Evolutionary conservation across 1,140 invertebrate species (phyloP).

Genomic region (Pseudobourletiella spinata): DNA sequence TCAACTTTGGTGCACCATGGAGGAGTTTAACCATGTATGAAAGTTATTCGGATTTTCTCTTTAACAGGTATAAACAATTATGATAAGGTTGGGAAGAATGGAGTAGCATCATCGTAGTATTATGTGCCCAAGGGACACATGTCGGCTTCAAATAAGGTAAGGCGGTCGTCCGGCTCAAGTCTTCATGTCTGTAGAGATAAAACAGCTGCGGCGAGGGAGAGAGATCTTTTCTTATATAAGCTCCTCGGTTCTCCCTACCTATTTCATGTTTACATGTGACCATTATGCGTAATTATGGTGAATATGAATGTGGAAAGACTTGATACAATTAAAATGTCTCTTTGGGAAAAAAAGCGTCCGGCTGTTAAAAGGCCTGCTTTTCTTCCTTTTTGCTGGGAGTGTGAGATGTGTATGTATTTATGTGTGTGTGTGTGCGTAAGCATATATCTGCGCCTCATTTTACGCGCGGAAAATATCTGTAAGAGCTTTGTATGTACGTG

Average conservation of each 20-base stretch:
- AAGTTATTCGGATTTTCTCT: too few relatives aligned
- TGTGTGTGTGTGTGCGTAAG: background rate
- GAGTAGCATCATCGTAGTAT: too few relatives aligned
- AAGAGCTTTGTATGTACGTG: background rate
- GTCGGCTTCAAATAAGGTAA: too few relatives aligned
- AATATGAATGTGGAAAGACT: background rate
- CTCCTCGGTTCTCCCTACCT: background rate
- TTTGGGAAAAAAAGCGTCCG: background rate
- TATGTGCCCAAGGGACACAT: too few relatives aligned
- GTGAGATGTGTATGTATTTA: background rate
- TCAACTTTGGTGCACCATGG: too few relatives aligned
- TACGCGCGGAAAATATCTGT: background rate
- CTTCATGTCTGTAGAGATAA: too few relatives aligned
- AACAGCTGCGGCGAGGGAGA: too few relatives aligned
- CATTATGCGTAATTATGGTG: background rate
- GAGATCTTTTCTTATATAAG: background rate
- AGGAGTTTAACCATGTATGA: too few relatives aligned
- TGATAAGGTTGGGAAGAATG: too few relatives aligned
- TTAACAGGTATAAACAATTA: too few relatives aligned
- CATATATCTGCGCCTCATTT: background rate
- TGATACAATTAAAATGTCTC: background rate
- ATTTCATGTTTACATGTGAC: background rate
- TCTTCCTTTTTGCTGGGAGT: background rate
- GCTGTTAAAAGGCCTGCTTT: background rate
- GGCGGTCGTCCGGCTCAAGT: too few relatives aligned